These are phyloP conservation scores for Saccopteryx leptura DNA, from an alignment of 2,113 vertebrate species.

Conservation along the genomic window DNA sequence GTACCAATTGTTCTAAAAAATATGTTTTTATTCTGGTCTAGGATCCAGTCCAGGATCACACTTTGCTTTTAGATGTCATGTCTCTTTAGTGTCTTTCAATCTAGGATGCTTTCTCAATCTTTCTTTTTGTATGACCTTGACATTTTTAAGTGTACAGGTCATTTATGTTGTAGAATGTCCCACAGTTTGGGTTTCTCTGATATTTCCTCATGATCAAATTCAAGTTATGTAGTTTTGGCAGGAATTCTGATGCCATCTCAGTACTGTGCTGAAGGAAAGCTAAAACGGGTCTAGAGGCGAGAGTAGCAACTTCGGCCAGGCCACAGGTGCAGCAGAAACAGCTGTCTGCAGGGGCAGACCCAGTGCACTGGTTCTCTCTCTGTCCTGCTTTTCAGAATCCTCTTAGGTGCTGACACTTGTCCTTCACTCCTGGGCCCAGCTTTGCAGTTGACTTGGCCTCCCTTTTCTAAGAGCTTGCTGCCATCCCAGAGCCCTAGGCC, in stretches of 20 bases:
- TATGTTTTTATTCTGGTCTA: constrained; percentile 19
- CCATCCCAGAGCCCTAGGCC: constrained; percentile 27
- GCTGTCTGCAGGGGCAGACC: constrained; percentile 41
- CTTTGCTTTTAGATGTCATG: not conserved
- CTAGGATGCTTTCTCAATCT: not conserved
- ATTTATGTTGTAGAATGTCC: constrained; percentile 57
- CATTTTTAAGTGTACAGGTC: constrained; percentile 39
- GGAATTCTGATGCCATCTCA: constrained; percentile 40
- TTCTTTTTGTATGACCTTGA: constrained; percentile 45
- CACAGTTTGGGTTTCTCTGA: constrained; percentile 41
- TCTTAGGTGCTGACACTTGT: constrained; percentile 66
- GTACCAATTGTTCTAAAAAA: constrained; percentile 15
- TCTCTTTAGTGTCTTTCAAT: constrained; percentile 47
- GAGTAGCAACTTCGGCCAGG: not conserved
- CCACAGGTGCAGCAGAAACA: constrained; percentile 44
- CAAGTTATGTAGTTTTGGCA: not conserved
- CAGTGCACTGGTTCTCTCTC: constrained; percentile 72
- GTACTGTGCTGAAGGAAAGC: constrained; percentile 10
- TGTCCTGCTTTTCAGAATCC: constrained; percentile 80
- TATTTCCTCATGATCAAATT: constrained; percentile 50
- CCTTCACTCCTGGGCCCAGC: constrained; percentile 57
- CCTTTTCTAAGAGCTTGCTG: constrained; percentile 77
- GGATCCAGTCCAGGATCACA: constrained; percentile 12
- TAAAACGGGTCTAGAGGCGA: not conserved
- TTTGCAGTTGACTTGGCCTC: constrained; percentile 72